These are phyloP conservation scores for Eilema depressum DNA, from an alignment of 2,888 invertebrate species.

Conservation along the genomic window DNA sequence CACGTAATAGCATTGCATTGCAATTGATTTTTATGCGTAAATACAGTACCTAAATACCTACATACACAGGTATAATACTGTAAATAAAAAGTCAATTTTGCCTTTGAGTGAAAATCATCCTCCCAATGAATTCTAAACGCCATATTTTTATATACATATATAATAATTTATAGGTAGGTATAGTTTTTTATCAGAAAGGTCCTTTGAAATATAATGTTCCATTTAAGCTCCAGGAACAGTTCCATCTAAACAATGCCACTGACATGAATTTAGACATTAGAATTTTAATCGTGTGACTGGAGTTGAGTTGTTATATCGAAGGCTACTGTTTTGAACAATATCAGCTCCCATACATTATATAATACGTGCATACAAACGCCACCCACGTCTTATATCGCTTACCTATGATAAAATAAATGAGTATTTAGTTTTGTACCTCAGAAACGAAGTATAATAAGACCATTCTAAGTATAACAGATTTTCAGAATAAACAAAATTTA, in stretches of 20 bases:
- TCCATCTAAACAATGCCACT: not conserved
- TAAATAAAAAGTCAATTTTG: no score
- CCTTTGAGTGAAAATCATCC: no score
- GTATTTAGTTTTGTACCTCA: slow-evolving; percentile 30
- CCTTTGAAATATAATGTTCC: not conserved
- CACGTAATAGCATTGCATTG: slow-evolving; percentile 24
- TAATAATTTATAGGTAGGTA: no score
- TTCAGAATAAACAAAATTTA: not conserved
- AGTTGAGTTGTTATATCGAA: slow-evolving; percentile 2
- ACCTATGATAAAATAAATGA: slow-evolving; percentile 26
- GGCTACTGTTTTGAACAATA: slow-evolving; percentile 23
- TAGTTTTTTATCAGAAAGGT: not conserved
- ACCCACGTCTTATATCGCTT: slow-evolving; percentile 36
- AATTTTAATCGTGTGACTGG: slow-evolving; percentile 25
- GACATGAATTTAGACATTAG: slow-evolving; percentile 9
- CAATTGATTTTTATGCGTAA: slow-evolving; percentile 11
- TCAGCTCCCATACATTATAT: slow-evolving; percentile 10
- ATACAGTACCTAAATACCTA: no score
- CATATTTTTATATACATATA: no score
- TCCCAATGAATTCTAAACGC: no score
- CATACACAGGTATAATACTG: not conserved
- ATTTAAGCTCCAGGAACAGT: not conserved
- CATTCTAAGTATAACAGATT: not conserved
- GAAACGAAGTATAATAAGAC: not conserved
- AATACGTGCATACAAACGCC: slow-evolving; percentile 32